A percentile compares a stretch with the other conserved stretches of the same genome.
Conservation (phyloP, 1,140 invertebrate species). For the Melanaphis sacchari region DNA sequence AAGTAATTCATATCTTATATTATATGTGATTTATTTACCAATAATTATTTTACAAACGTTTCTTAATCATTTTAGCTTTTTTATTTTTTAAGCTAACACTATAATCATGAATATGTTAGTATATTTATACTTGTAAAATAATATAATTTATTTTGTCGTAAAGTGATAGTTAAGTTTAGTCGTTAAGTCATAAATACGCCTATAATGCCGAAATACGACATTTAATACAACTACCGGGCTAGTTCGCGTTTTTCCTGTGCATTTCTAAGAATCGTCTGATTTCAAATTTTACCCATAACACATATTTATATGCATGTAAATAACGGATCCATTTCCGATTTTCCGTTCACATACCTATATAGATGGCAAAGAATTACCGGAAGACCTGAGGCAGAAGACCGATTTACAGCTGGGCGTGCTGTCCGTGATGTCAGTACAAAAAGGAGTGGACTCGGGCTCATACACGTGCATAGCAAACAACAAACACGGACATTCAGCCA, state of each 20-base stretch:
- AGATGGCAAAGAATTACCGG: conserved; percentile 77
- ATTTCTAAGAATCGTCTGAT: not conserved
- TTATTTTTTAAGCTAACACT: no score
- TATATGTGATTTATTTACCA: no score
- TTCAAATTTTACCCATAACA: not conserved
- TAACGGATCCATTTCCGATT: not conserved
- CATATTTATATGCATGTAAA: not conserved
- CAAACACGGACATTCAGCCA: conserved; percentile 76
- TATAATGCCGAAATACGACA: not conserved
- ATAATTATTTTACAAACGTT: no score
- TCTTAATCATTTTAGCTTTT: no score
- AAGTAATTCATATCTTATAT: no score
- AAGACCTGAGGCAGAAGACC: conserved; percentile 81
- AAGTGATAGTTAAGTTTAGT: no score
- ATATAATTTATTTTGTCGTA: no score
- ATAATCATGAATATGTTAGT: no score
- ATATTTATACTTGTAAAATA: no score
- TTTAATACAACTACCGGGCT: not conserved
- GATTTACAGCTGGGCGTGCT: conserved; percentile 74
- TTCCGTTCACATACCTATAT: not conserved
- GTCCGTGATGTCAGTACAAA: conserved; percentile 77
- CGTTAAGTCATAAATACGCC: not conserved
- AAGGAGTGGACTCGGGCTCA: conserved; percentile 75
- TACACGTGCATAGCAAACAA: conserved; percentile 80
- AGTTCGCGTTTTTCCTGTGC: not conserved